Evolutionary conservation across 2,888 invertebrate species (phyloP), one percentile per base, ranked within the genome.

Genomic region (Scaptomyza reducta): DNA sequence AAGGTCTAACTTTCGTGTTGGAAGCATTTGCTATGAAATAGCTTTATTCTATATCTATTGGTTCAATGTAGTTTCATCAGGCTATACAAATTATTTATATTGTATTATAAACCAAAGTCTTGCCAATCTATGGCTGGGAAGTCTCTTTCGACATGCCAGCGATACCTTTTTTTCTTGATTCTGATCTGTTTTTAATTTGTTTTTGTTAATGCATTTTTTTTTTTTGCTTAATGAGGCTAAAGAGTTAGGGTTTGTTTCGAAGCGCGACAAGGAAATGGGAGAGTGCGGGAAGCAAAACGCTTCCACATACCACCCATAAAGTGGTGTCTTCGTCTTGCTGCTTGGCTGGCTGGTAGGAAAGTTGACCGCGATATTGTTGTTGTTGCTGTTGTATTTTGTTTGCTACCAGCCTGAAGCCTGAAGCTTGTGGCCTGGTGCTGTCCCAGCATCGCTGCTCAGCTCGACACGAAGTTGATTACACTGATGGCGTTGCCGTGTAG

Each of bases 401-500:
- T 53, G 66, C 55, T 61, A 55, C 42, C 57, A 54, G 47, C 33
- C 47, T 42, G 59, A 41, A 41, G 58, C 38, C 56, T 51, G 40
- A 9, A 38, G 38, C 38, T 38, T 38, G 40, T 40, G 50, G 67
- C 46, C 64, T 42, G 27, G 22, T 18, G 65, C 71, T 58, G 50
- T 57, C 16, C 33, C 57, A 47, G 60, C 54, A 44, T 27, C 54
- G 61, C 64, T 57, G 46, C 74, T 16, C 40, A 53, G 57, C 79
- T 72, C 76, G 74, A 79, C 79, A 80, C 74, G 66, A 74, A 78
- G 88, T 86, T 89, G 89, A 87, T 89, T 89, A 87, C 88, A 74
- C 76, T 86, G 89, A 85, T 88, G 88, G 87, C 79, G 79, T 83
- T 86, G 88, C 89, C 81, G 88, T 89, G 87, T 89, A 70, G 77